phyloP scores from a whole-genome alignment of 2,888 invertebrate species.

The Caenorhabditis parvicauda region DNA sequence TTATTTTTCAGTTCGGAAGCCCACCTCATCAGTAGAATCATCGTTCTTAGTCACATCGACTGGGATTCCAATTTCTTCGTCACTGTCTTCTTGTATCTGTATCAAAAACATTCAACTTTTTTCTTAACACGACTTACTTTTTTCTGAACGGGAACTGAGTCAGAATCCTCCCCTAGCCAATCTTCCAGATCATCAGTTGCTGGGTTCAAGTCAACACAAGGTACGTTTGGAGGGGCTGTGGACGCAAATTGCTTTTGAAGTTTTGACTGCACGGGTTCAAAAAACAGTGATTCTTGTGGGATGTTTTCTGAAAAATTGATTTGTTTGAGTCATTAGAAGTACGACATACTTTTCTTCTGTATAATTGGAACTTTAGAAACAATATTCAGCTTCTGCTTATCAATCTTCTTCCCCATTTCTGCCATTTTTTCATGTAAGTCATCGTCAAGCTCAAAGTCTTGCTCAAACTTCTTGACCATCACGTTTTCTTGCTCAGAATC shows the following conservation, averaged over 20 bases:
- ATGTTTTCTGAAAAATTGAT: slow-evolving; percentile 11
- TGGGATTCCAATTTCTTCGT: slow-evolving; percentile 24
- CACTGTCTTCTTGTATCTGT: slow-evolving; percentile 12
- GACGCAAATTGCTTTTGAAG: not conserved
- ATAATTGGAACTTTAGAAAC: not conserved
- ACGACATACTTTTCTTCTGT: slow-evolving; percentile 3
- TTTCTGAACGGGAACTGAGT: no score
- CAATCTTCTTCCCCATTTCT: slow-evolving; percentile 21
- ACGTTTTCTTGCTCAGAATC: slow-evolving; percentile 30
- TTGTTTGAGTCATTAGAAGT: slow-evolving; percentile 8
- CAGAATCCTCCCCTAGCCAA: slow-evolving; percentile 20
- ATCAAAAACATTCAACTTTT: not conserved
- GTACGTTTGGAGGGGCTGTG: not conserved
- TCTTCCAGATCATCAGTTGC: slow-evolving; percentile 19
- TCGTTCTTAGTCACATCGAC: no score
- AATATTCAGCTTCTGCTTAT: slow-evolving; percentile 2
- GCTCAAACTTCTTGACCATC: slow-evolving; percentile 53
- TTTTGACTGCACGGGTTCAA: not conserved
- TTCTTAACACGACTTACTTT: not conserved
- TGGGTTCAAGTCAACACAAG: not conserved
- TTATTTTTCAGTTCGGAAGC: no score
- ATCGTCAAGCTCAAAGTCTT: slow-evolving; percentile 51
- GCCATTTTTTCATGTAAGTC: slow-evolving; percentile 35
- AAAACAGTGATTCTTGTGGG: no score
- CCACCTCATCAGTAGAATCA: no score